phyloP scores from a whole-genome alignment of 2,113 vertebrate genomes.

The Tauraco erythrolophus region DNA sequence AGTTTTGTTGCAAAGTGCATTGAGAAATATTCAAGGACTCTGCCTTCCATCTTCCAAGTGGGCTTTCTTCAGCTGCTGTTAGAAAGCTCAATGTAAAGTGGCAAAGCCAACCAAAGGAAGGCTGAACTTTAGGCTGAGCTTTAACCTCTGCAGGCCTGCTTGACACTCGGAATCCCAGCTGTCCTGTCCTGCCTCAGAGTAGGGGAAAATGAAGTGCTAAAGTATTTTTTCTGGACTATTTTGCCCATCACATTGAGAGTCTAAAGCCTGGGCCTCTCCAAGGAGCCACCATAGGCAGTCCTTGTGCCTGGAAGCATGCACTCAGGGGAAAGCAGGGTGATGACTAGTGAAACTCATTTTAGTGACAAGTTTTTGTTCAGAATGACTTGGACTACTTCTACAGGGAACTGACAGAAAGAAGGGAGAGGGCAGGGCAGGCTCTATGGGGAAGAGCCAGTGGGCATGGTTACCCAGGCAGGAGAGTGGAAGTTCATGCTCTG shows the following conservation, averaged over 20 bases:
- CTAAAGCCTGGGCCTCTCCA: neutral
- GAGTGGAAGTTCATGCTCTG: neutral
- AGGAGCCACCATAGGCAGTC: rapidly evolving
- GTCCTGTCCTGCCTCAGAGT: neutral
- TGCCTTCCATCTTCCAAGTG: neutral
- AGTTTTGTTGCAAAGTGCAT: neutral
- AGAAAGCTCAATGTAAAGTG: neutral
- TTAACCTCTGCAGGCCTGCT: neutral
- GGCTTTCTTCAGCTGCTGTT: neutral
- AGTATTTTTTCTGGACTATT: neutral
- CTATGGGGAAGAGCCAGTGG: neutral
- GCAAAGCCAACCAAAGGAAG: neutral
- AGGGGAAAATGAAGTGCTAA: neutral
- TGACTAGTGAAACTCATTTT: neutral
- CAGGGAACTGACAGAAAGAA: neutral
- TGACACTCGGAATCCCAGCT: neutral
- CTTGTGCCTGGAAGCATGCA: neutral
- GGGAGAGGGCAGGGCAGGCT: neutral
- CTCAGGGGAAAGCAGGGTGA: neutral
- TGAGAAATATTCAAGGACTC: neutral
- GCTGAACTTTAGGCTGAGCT: neutral
- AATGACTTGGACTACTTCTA: neutral
- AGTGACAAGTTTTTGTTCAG: neutral
- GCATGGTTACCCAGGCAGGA: neutral
- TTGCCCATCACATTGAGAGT: rapidly evolving